Evolutionary conservation across 2,113 vertebrate genomes (phyloP).

Genomic region (Antigone vipio): DNA sequence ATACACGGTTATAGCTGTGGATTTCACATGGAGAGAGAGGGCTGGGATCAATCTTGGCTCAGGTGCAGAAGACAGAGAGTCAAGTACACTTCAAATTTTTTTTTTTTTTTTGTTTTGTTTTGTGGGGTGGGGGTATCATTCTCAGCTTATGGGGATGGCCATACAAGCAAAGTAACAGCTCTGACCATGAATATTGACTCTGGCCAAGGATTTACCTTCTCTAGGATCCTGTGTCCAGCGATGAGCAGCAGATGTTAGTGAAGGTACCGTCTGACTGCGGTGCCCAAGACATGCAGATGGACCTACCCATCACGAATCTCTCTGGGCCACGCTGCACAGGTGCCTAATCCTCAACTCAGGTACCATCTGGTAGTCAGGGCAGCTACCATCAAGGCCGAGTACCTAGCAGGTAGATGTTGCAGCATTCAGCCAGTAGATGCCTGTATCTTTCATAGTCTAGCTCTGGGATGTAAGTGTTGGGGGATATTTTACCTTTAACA

Average conservation of each 20-base stretch:
- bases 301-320: not conserved
- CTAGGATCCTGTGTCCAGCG: not conserved
- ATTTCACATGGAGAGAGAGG: not conserved
- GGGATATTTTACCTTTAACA: not conserved
- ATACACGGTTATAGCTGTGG: not conserved
- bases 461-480: not conserved
- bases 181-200: not conserved
- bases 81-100: not conserved
- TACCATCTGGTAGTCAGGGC: too few species aligned
- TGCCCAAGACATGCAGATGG: not conserved
- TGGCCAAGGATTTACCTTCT: not conserved
- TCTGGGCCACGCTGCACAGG: not conserved
- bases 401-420: not conserved
- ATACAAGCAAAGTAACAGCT: not conserved
- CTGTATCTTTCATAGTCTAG: not conserved
- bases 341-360: not conserved
- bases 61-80: not conserved
- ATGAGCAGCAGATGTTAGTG: not conserved
- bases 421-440: not conserved
- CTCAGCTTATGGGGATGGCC: fast-evolving
- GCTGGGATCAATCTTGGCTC: not conserved
- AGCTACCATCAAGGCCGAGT: not conserved
- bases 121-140: not conserved
- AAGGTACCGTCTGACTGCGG: not conserved
- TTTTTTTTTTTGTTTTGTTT: too few species aligned